Percentiles rank a stretch among this genome's conserved stretches.
These are phyloP conservation scores for Helicoverpa armigera DNA, from an alignment of 1,140 invertebrate genomes.

Conservation along the genomic window DNA sequence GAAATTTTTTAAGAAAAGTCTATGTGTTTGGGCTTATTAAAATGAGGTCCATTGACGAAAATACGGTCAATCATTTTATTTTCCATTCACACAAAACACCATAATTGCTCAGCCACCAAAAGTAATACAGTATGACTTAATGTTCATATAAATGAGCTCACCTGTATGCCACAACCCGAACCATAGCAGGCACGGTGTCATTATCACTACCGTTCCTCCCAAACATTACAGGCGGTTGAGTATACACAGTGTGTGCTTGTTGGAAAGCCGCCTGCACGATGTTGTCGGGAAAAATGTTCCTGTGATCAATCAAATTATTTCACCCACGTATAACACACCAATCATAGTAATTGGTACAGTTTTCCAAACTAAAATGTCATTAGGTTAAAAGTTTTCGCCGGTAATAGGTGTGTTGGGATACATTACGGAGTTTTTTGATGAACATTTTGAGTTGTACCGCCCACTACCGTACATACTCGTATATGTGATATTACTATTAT, in stretches of 20 bases:
- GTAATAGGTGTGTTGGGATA: background rate
- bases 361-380: background rate
- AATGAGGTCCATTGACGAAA: no score
- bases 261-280: slow-evolving; percentile 95
- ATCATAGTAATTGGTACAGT: slow-evolving; percentile 3
- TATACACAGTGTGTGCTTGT: slow-evolving; percentile 92
- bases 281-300: slow-evolving; percentile 96
- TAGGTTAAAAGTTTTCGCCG: background rate
- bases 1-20: no score
- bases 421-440: background rate
- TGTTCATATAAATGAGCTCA: slow-evolving; percentile 47
- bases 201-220: slow-evolving; percentile 68
- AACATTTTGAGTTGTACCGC: background rate
- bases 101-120: no score
- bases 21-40: no score
- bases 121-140: no score
- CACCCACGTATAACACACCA: background rate
- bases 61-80: no score
- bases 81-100: no score
- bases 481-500: background rate
- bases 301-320: slow-evolving; percentile 67
- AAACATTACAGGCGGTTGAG: slow-evolving; percentile 76
- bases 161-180: slow-evolving; percentile 82
- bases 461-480: background rate
- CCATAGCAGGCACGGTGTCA: slow-evolving; percentile 65